Base-by-base conservation (phyloP, 1,140 invertebrate genomes). In the Pogonus chalceus region DNA sequence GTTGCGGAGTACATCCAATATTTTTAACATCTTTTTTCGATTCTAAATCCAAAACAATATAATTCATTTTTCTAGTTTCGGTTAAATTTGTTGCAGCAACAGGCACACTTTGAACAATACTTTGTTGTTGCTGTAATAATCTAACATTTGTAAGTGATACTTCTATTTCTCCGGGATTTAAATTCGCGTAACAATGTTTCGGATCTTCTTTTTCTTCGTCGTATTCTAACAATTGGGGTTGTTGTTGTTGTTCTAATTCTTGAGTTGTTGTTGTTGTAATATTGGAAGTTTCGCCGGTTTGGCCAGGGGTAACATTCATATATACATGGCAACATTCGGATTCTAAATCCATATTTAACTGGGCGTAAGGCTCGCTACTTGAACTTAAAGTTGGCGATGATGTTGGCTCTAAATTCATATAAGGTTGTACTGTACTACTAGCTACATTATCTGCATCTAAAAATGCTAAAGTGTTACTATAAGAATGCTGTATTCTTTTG, bases 11-110 rank as follows among this genome's bases (percentile, higher is more conserved):
- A n/a, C n/a, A n/a, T n/a, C n/a, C n/a, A n/a, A n/a, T n/a, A n/a
- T n/a, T n/a, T n/a, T n/a, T n/a, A n/a, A n/a, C n/a, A n/a, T n/a
- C n/a, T n/a, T n/a, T n/a, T 68, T 69, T 50, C 61, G 69, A 20
- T 59, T 87, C 82, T 60, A 90, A 75, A 66, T 90, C 87, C 48
- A 90, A 69, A 49, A 86, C 72, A 7, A 85, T 84, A 69, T 91
- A 89, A 67, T 88, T 89, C 1, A 90, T 79, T 71, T 82, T 79
- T 37, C 76, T 63, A 18, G 72, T 72, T n/a, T n/a, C n/a, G 23
- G 72, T 69, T 9, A 66, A 65, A 26, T 69, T 60, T 65, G 74
- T 60, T 67, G 77, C 60, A 63, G 61, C 62, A 63, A 69, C 60
- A 51, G 74, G 78, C 68, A 52, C 69, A 56, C 61, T 71, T 52